These are phyloP conservation scores for Perca fluviatilis DNA, from an alignment of 2,113 vertebrate species.

Conservation along the genomic window DNA sequence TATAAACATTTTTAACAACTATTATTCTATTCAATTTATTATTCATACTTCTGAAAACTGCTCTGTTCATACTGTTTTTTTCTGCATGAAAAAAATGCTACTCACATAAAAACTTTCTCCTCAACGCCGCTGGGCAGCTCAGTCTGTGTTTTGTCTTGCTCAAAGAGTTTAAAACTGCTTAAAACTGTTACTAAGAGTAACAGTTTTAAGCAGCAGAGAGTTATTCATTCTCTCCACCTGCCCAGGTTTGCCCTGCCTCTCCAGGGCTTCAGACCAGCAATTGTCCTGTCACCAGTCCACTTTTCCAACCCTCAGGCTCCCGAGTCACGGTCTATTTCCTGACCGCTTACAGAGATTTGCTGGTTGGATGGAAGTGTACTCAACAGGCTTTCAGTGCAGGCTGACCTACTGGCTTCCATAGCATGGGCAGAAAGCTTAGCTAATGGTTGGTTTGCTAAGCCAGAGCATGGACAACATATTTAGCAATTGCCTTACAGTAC, in stretches of 20 bases:
- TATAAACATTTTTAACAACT: not conserved
- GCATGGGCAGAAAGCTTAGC: constrained; percentile 45
- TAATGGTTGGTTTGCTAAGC: constrained; percentile 49
- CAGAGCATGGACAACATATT: constrained; percentile 3
- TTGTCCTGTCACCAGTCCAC: constrained; percentile 38
- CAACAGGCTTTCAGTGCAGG: constrained; percentile 40
- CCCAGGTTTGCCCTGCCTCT: not conserved
- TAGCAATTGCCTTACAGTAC: not conserved
- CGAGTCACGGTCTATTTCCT: constrained; percentile 54
- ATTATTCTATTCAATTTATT: not conserved
- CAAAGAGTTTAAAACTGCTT: not conserved
- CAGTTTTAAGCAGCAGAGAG: not conserved
- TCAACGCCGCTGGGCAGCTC: not conserved
- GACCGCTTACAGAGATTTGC: constrained; percentile 58
- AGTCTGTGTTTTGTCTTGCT: not conserved
- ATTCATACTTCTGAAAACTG: not conserved
- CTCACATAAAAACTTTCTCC: not conserved
- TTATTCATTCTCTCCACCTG: constrained; percentile 9
- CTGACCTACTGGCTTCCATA: constrained; percentile 40
- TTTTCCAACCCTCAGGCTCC: constrained; percentile 16
- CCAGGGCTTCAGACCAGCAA: constrained; percentile 21
- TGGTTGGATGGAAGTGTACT: constrained; percentile 36
- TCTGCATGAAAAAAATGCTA: not conserved
- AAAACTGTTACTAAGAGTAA: not conserved
- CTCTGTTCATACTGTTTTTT: not conserved